Evolutionary conservation across 2,888 invertebrate genomes (phyloP).

Genomic region (Saturnia pavonia): DNA sequence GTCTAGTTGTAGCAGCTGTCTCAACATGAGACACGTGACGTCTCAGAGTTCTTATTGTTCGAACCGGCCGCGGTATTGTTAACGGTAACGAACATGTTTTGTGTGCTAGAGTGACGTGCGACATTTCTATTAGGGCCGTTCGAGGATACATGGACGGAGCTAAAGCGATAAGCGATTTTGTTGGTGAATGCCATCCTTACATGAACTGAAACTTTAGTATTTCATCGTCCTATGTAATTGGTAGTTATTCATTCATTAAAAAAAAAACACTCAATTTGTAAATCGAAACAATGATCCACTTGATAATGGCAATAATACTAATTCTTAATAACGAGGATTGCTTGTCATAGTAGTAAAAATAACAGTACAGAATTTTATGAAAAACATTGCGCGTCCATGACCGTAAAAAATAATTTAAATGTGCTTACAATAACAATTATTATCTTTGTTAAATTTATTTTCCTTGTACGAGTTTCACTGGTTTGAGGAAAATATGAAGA

Average conservation of each 20-base stretch:
- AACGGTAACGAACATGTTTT: slow-evolving; percentile 18
- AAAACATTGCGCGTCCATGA: background rate
- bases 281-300: too few species aligned
- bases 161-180: background rate
- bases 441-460: background rate
- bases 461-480: background rate
- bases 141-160: background rate
- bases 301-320: too few species aligned
- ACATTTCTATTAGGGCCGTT: slow-evolving; percentile 1
- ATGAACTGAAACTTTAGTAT: background rate
- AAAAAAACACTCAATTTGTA: too few species aligned
- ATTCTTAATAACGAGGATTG: too few species aligned
- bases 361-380: too few species aligned
- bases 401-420: background rate
- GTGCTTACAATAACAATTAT: background rate
- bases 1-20: background rate
- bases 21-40: background rate
- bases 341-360: too few species aligned
- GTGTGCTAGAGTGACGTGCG: slow-evolving; percentile 23
- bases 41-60: background rate
- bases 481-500: background rate
- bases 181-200: background rate
- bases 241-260: too few species aligned
- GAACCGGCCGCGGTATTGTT: slow-evolving; percentile 6
- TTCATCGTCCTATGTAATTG: too few species aligned